Conservation (phyloP, 2,888 invertebrate species). For the Meganola albula region DNA sequence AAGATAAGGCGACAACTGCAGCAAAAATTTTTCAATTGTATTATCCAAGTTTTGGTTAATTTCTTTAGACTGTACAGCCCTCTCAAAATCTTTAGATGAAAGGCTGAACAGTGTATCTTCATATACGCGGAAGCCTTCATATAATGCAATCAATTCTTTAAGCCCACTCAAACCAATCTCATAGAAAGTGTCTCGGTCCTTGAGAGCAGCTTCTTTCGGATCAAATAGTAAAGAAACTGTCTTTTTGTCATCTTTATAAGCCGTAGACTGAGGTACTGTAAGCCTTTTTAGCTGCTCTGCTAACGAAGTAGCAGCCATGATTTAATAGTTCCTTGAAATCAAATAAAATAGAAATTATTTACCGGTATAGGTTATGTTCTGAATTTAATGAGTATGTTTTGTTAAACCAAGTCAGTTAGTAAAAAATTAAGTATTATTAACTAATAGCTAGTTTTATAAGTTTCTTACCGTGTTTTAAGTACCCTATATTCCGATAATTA, state of each 20-base stretch:
- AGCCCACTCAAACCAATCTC: constrained; percentile 93
- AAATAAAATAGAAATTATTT: background rate
- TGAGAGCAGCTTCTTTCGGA: constrained; percentile 90
- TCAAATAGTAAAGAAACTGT: constrained; percentile 92
- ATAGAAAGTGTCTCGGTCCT: constrained; percentile 90
- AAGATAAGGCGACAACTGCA: constrained; percentile 92
- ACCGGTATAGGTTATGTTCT: constrained; percentile 5
- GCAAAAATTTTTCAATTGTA: constrained; percentile 86
- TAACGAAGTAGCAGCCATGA: constrained; percentile 81
- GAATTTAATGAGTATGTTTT: no score
- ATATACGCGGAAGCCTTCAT: constrained; percentile 84
- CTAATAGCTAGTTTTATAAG: no score
- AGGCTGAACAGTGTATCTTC: constrained; percentile 86
- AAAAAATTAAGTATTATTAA: no score
- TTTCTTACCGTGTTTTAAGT: no score
- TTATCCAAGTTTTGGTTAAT: constrained; percentile 86
- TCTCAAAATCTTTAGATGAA: constrained; percentile 86
- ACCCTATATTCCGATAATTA: no score
- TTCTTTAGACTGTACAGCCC: constrained; percentile 85
- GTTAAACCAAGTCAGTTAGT: no score
- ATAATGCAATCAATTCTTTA: constrained; percentile 86
- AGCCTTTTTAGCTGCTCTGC: constrained; percentile 87
- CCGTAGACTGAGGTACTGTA: constrained; percentile 84
- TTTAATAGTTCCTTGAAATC: constrained; percentile 10
- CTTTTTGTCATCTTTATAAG: constrained; percentile 81